These are phyloP conservation scores for Pao palembangensis DNA, from an alignment of 2,113 vertebrate genomes.

Conservation along the genomic window DNA sequence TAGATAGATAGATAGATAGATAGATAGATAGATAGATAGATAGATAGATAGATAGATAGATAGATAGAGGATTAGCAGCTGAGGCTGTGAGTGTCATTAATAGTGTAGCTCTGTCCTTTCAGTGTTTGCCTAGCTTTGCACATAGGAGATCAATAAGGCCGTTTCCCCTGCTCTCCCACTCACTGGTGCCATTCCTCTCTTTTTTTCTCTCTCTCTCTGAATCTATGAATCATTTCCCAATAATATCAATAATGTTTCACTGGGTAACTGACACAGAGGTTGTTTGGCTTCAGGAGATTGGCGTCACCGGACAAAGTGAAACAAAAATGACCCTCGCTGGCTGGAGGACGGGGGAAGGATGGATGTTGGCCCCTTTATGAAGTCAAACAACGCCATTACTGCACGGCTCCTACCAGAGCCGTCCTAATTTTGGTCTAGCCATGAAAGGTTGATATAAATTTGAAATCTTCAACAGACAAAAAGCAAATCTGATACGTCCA, in stretches of 20 bases:
- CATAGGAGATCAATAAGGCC: slow-evolving; percentile 75
- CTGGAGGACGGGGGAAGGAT: slow-evolving; percentile 16
- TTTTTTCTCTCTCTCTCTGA: slow-evolving; percentile 27
- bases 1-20: slow-evolving; percentile 35
- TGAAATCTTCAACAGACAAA: slow-evolving; percentile 50
- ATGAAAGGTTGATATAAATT: slow-evolving; percentile 52
- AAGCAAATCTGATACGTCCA: slow-evolving; percentile 61
- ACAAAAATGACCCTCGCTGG: slow-evolving; percentile 10
- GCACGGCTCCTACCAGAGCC: slow-evolving; percentile 15
- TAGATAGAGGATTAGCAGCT: slow-evolving; percentile 56
- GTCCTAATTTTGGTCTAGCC: slow-evolving; percentile 33
- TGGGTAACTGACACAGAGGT: slow-evolving; percentile 50
- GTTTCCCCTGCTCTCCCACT: slow-evolving; percentile 63
- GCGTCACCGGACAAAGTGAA: slow-evolving; percentile 29
- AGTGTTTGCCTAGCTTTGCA: slow-evolving; percentile 79
- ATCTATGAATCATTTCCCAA: slow-evolving; percentile 56
- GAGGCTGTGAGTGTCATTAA: slow-evolving; percentile 67
- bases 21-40: slow-evolving; percentile 33
- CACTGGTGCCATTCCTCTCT: slow-evolving; percentile 43
- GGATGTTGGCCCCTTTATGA: slow-evolving; percentile 20
- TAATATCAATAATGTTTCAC: slow-evolving; percentile 63
- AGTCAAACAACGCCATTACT: slow-evolving; percentile 39
- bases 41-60: slow-evolving; percentile 54
- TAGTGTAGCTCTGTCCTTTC: slow-evolving; percentile 73
- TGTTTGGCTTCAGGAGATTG: slow-evolving; percentile 31